Conservation (phyloP, 2,888 invertebrate species). For the Drosophila anomalata region DNA sequence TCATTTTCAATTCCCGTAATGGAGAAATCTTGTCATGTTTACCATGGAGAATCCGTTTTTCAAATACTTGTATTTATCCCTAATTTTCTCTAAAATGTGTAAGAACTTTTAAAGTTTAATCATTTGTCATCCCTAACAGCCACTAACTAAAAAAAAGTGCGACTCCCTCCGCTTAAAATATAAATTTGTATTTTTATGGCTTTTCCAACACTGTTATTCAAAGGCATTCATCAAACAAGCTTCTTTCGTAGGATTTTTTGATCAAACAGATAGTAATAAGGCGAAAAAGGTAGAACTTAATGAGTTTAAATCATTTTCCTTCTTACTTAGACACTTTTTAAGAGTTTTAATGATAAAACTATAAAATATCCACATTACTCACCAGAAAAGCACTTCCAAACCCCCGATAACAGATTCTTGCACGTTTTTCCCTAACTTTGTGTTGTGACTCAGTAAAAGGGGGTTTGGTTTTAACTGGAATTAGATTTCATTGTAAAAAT, state of each 20-base stretch:
- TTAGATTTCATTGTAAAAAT: not conserved
- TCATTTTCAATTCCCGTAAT: slow-evolving; percentile 90
- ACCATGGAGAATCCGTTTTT: not conserved
- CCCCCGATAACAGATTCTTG: not conserved
- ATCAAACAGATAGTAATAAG: too few relatives aligned
- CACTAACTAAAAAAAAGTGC: not conserved
- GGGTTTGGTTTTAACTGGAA: not conserved
- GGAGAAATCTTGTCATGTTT: slow-evolving; percentile 16
- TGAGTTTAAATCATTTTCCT: too few relatives aligned
- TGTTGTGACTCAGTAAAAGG: not conserved
- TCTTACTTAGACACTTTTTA: too few relatives aligned
- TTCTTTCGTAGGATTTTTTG: too few relatives aligned
- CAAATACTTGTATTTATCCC: not conserved
- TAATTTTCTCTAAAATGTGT: too few relatives aligned
- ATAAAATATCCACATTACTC: not conserved
- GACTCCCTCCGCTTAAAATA: not conserved
- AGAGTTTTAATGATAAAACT: not conserved
- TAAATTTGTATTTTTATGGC: not conserved
- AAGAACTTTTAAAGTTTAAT: too few relatives aligned
- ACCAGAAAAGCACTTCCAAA: not conserved
- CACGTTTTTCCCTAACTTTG: not conserved
- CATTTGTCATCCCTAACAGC: not conserved
- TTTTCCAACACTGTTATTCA: not conserved
- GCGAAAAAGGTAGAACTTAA: too few relatives aligned
- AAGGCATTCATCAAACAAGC: too few relatives aligned